Conservation (phyloP, 1,140 invertebrate species). For the Listronotus oregonensis region DNA sequence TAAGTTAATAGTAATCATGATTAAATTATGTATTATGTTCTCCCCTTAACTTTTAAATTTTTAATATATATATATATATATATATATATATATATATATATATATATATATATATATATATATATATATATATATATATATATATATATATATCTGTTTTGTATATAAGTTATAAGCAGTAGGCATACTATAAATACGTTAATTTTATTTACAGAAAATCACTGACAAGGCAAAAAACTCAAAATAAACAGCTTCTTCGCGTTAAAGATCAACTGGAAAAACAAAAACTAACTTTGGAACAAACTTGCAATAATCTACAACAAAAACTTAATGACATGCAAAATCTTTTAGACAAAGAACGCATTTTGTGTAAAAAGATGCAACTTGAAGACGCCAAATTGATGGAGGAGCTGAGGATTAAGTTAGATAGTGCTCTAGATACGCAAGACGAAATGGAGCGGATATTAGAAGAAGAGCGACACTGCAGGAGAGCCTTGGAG, state of each 20-base stretch:
- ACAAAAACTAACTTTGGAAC: constrained; percentile 44
- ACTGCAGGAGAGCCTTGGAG: constrained; percentile 61
- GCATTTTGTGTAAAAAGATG: constrained; percentile 53
- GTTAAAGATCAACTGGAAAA: constrained; percentile 41
- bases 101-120: no score
- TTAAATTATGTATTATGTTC: no score
- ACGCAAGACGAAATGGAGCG: constrained; percentile 67
- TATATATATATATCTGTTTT: no score
- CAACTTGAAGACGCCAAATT: constrained; percentile 66
- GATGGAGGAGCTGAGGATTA: constrained; percentile 65
- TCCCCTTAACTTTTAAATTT: no score
- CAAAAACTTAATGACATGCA: constrained; percentile 52
- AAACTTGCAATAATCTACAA: constrained; percentile 41
- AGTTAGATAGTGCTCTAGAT: constrained; percentile 65
- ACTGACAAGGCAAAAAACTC: constrained; percentile 46
- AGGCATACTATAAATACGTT: no score
- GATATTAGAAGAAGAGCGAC: constrained; percentile 60
- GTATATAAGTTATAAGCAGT: no score
- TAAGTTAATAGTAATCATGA: constrained; percentile 22
- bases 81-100: no score
- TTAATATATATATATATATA: no score
- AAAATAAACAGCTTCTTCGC: constrained; percentile 32
- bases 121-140: no score
- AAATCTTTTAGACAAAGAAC: constrained; percentile 58
- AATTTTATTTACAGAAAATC: constrained; percentile 51